Percentiles rank a stretch among this genome's conserved stretches.
These are phyloP conservation scores for Chrysocyon brachyurus DNA, from an alignment of 2,797 vertebrate genomes.

Conservation along the genomic window DNA sequence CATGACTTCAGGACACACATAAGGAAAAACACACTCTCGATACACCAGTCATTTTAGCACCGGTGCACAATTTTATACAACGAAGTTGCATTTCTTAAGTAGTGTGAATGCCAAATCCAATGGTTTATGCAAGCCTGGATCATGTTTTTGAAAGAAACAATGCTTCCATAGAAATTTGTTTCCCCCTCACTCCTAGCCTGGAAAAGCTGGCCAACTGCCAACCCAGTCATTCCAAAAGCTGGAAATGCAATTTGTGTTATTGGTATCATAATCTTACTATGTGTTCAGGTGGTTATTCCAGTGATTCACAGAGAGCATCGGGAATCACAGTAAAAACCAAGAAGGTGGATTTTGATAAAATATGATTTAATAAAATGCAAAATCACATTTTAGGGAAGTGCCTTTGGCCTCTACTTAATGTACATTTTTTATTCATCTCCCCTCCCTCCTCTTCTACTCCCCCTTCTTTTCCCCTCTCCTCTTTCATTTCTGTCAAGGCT, in stretches of 20 bases:
- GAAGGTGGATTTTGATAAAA: not conserved
- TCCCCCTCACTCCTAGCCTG: not conserved
- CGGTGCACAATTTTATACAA: not conserved
- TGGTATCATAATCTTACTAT: not conserved
- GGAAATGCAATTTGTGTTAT: not conserved
- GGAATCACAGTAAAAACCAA: slow-evolving; percentile 15
- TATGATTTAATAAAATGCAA: not conserved
- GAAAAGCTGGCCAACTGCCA: not conserved
- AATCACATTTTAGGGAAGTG: not conserved
- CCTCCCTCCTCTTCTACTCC: not conserved
- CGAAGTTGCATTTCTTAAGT: not conserved
- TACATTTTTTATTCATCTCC: not conserved
- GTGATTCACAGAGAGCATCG: not conserved
- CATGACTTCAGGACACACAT: not conserved
- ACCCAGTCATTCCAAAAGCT: not conserved
- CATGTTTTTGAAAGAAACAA: not conserved
- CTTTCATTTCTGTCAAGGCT: not conserved
- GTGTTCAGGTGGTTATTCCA: not conserved
- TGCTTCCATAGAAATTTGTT: not conserved
- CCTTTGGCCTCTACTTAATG: not conserved
- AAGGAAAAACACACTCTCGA: not conserved
- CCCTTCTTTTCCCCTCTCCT: too few species aligned
- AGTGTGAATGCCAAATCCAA: not conserved
- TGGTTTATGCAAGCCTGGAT: not conserved
- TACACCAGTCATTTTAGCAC: not conserved